These are phyloP conservation scores for Meteorus sp. DNA, from an alignment of 1,140 invertebrate genomes.

Conservation along the genomic window DNA sequence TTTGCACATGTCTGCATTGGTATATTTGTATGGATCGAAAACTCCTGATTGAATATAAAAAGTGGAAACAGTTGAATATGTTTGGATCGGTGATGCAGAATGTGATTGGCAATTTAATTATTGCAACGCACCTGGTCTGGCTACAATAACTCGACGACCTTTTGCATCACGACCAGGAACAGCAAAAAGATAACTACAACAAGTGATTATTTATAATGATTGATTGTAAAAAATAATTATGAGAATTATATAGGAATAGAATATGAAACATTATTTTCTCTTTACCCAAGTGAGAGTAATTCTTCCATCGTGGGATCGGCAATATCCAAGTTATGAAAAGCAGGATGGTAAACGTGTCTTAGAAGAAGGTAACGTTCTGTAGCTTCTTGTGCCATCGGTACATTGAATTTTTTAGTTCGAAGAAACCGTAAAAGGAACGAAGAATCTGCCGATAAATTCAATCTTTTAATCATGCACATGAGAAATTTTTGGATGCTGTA, in stretches of 20 bases:
- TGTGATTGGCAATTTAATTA: not conserved
- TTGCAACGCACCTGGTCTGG: conserved; percentile 68
- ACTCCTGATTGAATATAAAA: conserved; percentile 61
- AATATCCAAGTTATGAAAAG: conserved; percentile 75
- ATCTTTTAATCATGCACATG: no score
- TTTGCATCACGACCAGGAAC: conserved; percentile 74
- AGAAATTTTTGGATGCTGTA: no score
- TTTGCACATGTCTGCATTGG: conserved; percentile 77
- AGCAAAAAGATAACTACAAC: conserved; percentile 71
- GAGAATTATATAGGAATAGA: not conserved
- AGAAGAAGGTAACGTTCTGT: conserved; percentile 81
- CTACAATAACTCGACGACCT: conserved; percentile 77
- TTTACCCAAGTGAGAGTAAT: conserved; percentile 71
- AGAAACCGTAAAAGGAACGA: conserved; percentile 78
- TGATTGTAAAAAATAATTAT: conserved; percentile 3
- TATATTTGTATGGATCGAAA: conserved; percentile 79
- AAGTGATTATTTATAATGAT: not conserved
- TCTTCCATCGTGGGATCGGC: conserved; percentile 70
- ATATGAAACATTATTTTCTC: not conserved
- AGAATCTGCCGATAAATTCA: conserved; percentile 63
- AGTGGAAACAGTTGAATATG: not conserved
- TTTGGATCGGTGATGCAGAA: not conserved
- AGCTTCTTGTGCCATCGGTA: conserved; percentile 79
- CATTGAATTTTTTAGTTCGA: conserved; percentile 80
- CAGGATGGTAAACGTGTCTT: conserved; percentile 68